These are phyloP conservation scores for Pangasius mekongensis DNA, from an alignment of 2,797 vertebrate species.

Conservation along the genomic window DNA sequence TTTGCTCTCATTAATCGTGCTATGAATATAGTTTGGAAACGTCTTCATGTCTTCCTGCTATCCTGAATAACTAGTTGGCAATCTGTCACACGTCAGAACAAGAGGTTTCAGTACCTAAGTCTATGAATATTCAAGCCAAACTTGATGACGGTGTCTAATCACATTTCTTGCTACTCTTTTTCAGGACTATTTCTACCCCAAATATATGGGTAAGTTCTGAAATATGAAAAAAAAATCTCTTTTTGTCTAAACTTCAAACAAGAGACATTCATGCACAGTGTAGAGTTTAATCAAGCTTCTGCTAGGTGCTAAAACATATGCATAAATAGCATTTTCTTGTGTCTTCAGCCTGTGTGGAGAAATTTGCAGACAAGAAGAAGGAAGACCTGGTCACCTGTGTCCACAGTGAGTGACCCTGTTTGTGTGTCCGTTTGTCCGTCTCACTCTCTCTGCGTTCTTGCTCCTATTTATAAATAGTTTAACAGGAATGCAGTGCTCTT, in stretches of 20 bases:
- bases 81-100: neutral
- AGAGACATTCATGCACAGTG: neutral
- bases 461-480: constrained; percentile 46
- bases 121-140: neutral
- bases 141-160: constrained; percentile 1
- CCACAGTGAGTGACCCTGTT: constrained; percentile 84
- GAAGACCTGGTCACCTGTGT: constrained; percentile 88
- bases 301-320: neutral
- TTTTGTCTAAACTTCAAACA: neutral
- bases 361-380: constrained; percentile 82
- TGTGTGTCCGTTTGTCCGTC: neutral
- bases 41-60: neutral
- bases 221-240: neutral
- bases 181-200: constrained; percentile 96
- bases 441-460: constrained; percentile 8
- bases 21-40: neutral
- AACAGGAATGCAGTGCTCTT: constrained; percentile 6
- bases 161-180: constrained; percentile 38
- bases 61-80: no score
- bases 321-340: constrained; percentile 18
- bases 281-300: neutral
- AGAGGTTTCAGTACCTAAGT: neutral
- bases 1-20: neutral
- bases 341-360: constrained; percentile 82
- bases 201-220: constrained; percentile 87